Percentiles rank a stretch among this genome's conserved stretches.
Evolutionary conservation across 2,113 vertebrate species (phyloP).

Genomic region (Acanthisitta chloris): DNA sequence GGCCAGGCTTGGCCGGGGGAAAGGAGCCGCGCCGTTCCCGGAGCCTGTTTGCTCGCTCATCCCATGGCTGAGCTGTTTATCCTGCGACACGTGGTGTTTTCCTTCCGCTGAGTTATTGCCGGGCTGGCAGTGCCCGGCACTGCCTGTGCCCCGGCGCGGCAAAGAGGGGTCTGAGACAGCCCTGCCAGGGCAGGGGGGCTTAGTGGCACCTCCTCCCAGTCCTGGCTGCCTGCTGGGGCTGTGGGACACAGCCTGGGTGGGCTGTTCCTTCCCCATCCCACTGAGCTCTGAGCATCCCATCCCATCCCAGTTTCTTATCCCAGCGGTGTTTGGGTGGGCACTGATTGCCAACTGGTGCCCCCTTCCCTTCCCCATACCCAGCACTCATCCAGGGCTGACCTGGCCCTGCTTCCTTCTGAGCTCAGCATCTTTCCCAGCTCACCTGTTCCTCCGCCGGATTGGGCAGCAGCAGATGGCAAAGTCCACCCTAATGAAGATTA

Average conservation of each 20-base stretch:
- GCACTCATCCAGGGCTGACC: accelerated
- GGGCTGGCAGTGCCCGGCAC: not conserved
- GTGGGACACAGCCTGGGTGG: accelerated
- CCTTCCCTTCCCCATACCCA: no score
- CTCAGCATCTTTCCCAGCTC: constrained; percentile 44
- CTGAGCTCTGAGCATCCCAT: not conserved
- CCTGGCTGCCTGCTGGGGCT: not conserved
- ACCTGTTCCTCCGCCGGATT: not conserved
- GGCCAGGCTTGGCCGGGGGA: not conserved
- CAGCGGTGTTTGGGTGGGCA: accelerated
- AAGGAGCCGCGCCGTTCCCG: accelerated
- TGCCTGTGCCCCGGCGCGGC: accelerated
- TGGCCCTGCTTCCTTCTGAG: not conserved
- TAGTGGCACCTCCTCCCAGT: accelerated
- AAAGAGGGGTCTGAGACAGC: accelerated
- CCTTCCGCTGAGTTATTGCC: not conserved
- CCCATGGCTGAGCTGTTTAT: not conserved
- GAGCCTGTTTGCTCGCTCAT: accelerated
- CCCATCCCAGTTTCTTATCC: no score
- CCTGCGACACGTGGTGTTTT: not conserved
- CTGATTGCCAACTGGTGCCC: not conserved
- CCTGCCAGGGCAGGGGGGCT: accelerated
- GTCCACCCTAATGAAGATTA: constrained; percentile 42
- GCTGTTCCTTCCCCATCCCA: not conserved
- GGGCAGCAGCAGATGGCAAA: constrained; percentile 6